Percentiles rank a stretch among this genome's conserved stretches.
phyloP scores from a whole-genome alignment of 2,888 invertebrate genomes.

The Drosophila conformis region DNA sequence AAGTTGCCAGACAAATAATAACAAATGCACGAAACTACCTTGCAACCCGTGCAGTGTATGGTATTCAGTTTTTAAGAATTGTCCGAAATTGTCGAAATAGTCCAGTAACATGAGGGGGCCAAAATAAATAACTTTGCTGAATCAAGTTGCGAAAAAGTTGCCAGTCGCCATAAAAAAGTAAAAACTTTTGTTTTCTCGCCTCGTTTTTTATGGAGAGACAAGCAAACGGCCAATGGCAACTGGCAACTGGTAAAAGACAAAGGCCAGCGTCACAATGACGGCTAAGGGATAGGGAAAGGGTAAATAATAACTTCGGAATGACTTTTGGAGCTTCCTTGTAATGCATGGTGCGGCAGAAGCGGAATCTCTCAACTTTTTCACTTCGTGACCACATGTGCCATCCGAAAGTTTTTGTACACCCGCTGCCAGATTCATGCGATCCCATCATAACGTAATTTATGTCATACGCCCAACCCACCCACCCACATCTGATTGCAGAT shows the following conservation, averaged over 20 bases:
- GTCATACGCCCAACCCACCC: constrained; percentile 42
- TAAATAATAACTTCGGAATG: constrained; percentile 77
- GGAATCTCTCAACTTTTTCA: constrained; percentile 48
- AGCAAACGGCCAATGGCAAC: constrained; percentile 61
- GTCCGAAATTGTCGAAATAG: constrained; percentile 39
- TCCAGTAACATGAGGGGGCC: constrained; percentile 31
- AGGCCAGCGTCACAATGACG: constrained; percentile 10
- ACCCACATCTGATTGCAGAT: constrained; percentile 64
- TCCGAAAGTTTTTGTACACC: constrained; percentile 53
- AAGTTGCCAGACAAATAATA: not conserved
- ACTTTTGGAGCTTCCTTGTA: constrained; percentile 73
- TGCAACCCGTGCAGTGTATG: not conserved
- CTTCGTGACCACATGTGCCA: constrained; percentile 74
- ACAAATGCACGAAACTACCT: not conserved
- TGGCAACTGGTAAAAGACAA: constrained; percentile 41
- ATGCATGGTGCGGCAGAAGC: constrained; percentile 58
- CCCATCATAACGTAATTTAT: constrained; percentile 80
- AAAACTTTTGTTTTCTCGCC: constrained; percentile 77
- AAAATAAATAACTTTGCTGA: constrained; percentile 60
- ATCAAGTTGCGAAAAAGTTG: constrained; percentile 67
- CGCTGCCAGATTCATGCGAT: constrained; percentile 64
- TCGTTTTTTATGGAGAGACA: constrained; percentile 66
- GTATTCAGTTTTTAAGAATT: constrained; percentile 23
- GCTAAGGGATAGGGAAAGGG: not conserved
- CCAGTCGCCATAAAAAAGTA: constrained; percentile 58